A percentile compares a stretch with the other conserved stretches of the same genome.
Conservation (phyloP, 1,140 invertebrate species). For the Semibalanus balanoides region DNA sequence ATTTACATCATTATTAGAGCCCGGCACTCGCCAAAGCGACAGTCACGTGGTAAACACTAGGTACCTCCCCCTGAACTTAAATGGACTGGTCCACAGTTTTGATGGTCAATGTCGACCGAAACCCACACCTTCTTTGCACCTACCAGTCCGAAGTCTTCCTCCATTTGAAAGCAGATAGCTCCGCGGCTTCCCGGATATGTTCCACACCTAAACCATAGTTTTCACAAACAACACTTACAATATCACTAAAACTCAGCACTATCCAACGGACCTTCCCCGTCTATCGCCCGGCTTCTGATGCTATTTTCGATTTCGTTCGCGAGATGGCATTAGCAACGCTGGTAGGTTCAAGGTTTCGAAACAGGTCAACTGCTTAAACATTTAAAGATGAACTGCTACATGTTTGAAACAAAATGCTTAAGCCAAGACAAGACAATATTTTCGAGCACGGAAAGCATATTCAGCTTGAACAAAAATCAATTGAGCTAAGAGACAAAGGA, state of each 20-base stretch:
- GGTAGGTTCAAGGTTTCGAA: background rate
- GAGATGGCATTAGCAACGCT: background rate
- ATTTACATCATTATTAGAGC: no score
- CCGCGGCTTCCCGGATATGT: background rate
- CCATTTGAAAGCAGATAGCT: background rate
- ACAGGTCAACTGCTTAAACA: background rate
- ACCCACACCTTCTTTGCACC: background rate
- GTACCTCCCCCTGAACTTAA: background rate
- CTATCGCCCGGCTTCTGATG: background rate
- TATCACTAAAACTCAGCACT: background rate
- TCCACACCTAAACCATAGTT: background rate
- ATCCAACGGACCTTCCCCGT: background rate
- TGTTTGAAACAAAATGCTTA: no score
- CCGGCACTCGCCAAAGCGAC: no score
- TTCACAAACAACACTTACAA: background rate
- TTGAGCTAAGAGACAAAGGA: no score
- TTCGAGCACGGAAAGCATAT: no score
- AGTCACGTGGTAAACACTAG: background rate
- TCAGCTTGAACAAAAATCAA: no score
- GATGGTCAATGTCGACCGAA: background rate
- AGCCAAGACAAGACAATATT: no score
- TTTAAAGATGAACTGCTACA: no score
- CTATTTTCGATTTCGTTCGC: slow-evolving; percentile 2
- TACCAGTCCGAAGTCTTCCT: background rate
- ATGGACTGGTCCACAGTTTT: background rate